A percentile compares a stretch with the other conserved stretches of the same genome.
These are phyloP conservation scores for Gymnothorax javanicus DNA, from an alignment of 2,797 vertebrate genomes.

Conservation along the genomic window DNA sequence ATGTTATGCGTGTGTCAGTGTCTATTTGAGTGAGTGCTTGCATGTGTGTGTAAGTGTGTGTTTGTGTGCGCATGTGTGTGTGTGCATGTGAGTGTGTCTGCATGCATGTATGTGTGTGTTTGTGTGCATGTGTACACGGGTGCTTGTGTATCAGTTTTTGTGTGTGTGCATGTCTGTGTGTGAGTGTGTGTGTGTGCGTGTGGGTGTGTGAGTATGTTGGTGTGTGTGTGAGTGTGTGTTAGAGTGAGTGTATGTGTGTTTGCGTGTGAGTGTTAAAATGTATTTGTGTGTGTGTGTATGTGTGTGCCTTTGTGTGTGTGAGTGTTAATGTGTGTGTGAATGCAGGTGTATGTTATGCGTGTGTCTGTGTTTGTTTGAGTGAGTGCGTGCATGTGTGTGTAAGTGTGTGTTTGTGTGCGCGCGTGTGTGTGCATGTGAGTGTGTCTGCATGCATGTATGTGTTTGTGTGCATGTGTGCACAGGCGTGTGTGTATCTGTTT, in stretches of 20 bases:
- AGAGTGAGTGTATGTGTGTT: neutral
- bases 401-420: conserved; percentile 38
- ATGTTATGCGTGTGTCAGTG: neutral
- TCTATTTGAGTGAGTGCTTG: neutral
- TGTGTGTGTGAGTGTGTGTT: neutral
- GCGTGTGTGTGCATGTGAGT: conserved; percentile 29
- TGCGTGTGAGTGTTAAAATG: neutral
- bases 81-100: conserved; percentile 30
- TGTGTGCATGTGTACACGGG: conserved; percentile 38
- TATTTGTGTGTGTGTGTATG: neutral
- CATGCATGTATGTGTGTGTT: conserved; percentile 57
- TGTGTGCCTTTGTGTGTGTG: neutral
- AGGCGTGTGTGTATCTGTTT: conserved; percentile 32
- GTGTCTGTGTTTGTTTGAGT: conserved; percentile 43
- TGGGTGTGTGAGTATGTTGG: neutral
- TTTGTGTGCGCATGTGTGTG: conserved; percentile 52
- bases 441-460: conserved; percentile 39
- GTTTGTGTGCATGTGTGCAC: conserved; percentile 13
- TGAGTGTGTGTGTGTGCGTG: conserved; percentile 9
- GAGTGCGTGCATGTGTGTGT: conserved; percentile 33
- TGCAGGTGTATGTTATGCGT: neutral
- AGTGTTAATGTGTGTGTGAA: too few species aligned
- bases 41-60: conserved; percentile 16
- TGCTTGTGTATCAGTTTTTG: too few species aligned
- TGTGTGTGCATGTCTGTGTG: conserved; percentile 25